Percentiles rank a stretch among this genome's conserved stretches.
phyloP scores from a whole-genome alignment of 2,888 invertebrate species.

The Galeruca laticollis region DNA sequence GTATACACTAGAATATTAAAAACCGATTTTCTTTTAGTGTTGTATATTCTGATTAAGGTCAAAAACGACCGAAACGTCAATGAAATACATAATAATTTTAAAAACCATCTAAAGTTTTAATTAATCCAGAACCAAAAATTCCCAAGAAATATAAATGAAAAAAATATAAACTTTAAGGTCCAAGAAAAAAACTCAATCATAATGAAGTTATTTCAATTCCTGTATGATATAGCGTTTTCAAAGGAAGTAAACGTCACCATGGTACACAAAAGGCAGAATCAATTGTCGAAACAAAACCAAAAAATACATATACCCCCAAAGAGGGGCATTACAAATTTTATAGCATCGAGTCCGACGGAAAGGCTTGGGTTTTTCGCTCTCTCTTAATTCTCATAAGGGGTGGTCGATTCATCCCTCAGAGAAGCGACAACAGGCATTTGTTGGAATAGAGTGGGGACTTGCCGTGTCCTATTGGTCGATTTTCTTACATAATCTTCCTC shows the following conservation, averaged over 20 bases:
- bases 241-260: constrained; percentile 13
- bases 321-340: constrained; percentile 41
- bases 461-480: constrained; percentile 55
- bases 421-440: constrained; percentile 50
- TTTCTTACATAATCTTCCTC: constrained; percentile 58
- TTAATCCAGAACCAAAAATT: no score
- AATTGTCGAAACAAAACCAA: constrained; percentile 36
- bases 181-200: not conserved
- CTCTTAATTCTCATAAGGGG: constrained; percentile 44
- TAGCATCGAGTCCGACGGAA: constrained; percentile 34
- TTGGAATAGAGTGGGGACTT: constrained; percentile 51
- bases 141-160: no score
- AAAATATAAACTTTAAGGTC: no score
- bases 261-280: constrained; percentile 31
- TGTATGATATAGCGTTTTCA: constrained; percentile 5
- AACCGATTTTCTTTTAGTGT: no score
- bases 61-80: no score
- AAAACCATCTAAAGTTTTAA: no score
- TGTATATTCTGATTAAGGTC: no score
- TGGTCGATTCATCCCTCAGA: constrained; percentile 50
- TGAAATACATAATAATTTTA: no score
- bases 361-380: constrained; percentile 35
- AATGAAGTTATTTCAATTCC: not conserved
- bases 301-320: constrained; percentile 32
- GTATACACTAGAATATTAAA: no score